Evolutionary conservation across 2,797 vertebrate species (phyloP).

Genomic region (Lepus oiostolus): DNA sequence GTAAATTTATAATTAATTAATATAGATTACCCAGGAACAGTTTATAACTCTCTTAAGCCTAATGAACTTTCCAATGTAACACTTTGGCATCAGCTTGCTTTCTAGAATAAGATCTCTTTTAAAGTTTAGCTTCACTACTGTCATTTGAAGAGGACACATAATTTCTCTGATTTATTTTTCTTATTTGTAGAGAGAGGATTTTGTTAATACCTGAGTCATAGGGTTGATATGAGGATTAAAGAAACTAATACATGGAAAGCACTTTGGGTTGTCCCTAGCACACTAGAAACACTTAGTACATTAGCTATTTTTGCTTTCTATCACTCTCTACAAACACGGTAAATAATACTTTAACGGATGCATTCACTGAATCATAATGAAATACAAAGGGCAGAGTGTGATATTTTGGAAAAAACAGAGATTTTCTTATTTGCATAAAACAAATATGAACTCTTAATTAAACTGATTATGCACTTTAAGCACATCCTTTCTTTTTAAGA

Average conservation of each 20-base stretch:
- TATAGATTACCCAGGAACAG: neutral
- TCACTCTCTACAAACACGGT: neutral
- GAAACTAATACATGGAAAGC: neutral
- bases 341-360: neutral
- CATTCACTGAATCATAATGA: neutral
- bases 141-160: neutral
- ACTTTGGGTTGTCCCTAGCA: neutral
- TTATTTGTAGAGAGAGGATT: neutral
- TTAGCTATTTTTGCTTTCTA: neutral
- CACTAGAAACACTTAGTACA: neutral
- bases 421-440: conserved; percentile 58
- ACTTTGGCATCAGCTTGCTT: neutral
- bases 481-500: no score
- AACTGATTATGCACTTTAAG: neutral
- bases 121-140: neutral
- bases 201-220: no score
- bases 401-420: conserved; percentile 85
- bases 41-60: neutral
- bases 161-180: neutral
- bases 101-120: neutral
- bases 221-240: neutral
- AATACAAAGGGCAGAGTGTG: conserved; percentile 68
- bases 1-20: neutral
- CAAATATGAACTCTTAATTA: conserved; percentile 3
- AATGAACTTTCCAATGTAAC: neutral